phyloP scores from a whole-genome alignment of 2,888 invertebrate species.

The Parnassius apollo region DNA sequence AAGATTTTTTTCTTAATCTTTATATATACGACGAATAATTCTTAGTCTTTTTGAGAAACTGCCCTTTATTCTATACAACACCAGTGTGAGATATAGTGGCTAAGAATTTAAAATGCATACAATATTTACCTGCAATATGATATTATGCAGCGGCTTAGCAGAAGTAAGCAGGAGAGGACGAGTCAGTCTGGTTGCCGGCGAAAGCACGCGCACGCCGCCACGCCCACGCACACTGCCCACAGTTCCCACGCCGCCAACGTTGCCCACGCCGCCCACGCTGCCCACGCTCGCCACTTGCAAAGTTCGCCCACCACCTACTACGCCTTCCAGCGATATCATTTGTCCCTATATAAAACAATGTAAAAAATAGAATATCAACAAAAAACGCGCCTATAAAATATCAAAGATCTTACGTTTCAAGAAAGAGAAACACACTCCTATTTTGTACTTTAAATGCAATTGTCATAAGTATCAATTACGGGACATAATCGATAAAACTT shows the following conservation, averaged over 20 bases:
- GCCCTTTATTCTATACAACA: too few species aligned
- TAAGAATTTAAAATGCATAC: slow-evolving; percentile 3
- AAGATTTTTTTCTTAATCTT: too few species aligned
- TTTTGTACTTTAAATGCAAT: too few species aligned
- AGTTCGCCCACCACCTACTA: slow-evolving; percentile 37
- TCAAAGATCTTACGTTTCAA: too few species aligned
- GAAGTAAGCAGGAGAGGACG: slow-evolving; percentile 62
- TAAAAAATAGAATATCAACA: not conserved
- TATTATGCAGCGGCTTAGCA: slow-evolving; percentile 65
- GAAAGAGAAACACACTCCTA: too few species aligned
- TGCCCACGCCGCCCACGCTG: slow-evolving; percentile 32
- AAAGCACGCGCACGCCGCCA: slow-evolving; percentile 53
- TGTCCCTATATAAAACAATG: slow-evolving; percentile 50
- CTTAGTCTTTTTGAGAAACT: too few species aligned
- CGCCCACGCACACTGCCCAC: slow-evolving; percentile 34
- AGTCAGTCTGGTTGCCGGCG: slow-evolving; percentile 49
- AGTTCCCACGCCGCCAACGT: slow-evolving; percentile 21
- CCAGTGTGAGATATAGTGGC: too few species aligned
- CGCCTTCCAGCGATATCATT: slow-evolving; percentile 64
- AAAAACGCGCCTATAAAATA: not conserved
- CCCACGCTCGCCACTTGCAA: slow-evolving; percentile 26
- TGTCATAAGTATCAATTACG: too few species aligned
- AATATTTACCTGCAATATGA: slow-evolving; percentile 60
- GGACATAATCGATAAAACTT: too few species aligned
- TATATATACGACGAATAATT: too few species aligned